Evolutionary conservation across 2,797 vertebrate genomes (phyloP).

Genomic region (Siniperca undulata): DNA sequence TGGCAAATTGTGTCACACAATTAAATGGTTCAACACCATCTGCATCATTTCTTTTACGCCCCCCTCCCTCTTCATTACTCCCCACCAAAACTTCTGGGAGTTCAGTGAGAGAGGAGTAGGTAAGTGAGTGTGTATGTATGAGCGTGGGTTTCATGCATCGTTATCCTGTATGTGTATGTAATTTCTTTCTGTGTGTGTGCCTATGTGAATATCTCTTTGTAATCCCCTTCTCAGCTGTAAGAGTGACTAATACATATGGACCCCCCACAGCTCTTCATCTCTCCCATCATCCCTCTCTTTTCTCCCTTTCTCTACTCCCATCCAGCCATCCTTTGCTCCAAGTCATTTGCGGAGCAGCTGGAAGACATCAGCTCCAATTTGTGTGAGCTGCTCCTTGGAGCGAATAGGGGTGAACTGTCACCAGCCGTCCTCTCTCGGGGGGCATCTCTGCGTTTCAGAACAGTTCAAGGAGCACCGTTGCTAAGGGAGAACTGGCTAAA

Average conservation of each 20-base stretch:
- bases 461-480: constrained; percentile 35
- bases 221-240: constrained; percentile 56
- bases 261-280: constrained; percentile 63
- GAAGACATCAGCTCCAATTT: constrained; percentile 78
- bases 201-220: constrained; percentile 56
- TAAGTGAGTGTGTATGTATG: constrained; percentile 11
- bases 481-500: constrained; percentile 27
- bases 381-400: constrained; percentile 73
- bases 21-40: constrained; percentile 57
- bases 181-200: constrained; percentile 19
- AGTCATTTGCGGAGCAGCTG: constrained; percentile 79
- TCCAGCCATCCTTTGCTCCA: constrained; percentile 51
- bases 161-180: constrained; percentile 28
- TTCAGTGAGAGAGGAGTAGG: constrained; percentile 35
- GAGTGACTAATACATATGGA: constrained; percentile 66
- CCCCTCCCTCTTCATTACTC: constrained; percentile 10
- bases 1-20: constrained; percentile 43
- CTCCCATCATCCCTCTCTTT: constrained; percentile 43
- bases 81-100: constrained; percentile 21
- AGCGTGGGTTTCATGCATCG: constrained; percentile 17
- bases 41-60: constrained; percentile 44
- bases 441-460: constrained; percentile 32
- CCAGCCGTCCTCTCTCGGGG: constrained; percentile 50
- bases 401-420: constrained; percentile 72
- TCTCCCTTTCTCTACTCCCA: constrained; percentile 23